A percentile compares a stretch with the other conserved stretches of the same genome.
These are phyloP conservation scores for Campoplex nolae DNA, from an alignment of 2,888 invertebrate species.

Conservation along the genomic window DNA sequence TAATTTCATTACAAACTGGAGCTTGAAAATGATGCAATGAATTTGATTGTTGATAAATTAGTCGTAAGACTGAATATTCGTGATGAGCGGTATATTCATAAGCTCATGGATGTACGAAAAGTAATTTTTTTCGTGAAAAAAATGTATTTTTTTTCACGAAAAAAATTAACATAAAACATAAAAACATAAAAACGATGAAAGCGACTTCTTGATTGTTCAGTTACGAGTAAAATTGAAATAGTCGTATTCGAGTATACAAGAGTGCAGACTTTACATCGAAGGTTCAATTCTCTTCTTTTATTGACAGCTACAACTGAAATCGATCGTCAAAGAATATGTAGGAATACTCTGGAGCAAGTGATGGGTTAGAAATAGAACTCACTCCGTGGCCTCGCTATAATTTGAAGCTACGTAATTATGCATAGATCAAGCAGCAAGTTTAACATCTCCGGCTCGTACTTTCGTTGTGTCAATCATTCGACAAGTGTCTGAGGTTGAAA, in stretches of 20 bases:
- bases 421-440: not conserved
- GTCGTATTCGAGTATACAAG: no score
- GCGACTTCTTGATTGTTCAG: not conserved
- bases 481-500: not conserved
- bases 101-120: no score
- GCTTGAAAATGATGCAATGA: not conserved
- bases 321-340: not conserved
- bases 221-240: not conserved
- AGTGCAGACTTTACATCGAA: not conserved
- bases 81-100: not conserved
- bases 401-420: not conserved
- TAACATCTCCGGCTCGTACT: not conserved
- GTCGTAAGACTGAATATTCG: not conserved
- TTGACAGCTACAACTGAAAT: constrained; percentile 42
- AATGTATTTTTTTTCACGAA: constrained; percentile 8
- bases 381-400: not conserved
- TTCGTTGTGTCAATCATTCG: not conserved
- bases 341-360: not conserved
- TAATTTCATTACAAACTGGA: not conserved
- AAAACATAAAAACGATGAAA: not conserved
- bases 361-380: constrained; percentile 3
- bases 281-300: not conserved
- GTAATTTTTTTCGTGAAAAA: not conserved
- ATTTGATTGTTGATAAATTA: not conserved
- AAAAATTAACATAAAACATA: no score